phyloP scores from a whole-genome alignment of 2,113 vertebrate genomes.

The Brachyistius frenatus region DNA sequence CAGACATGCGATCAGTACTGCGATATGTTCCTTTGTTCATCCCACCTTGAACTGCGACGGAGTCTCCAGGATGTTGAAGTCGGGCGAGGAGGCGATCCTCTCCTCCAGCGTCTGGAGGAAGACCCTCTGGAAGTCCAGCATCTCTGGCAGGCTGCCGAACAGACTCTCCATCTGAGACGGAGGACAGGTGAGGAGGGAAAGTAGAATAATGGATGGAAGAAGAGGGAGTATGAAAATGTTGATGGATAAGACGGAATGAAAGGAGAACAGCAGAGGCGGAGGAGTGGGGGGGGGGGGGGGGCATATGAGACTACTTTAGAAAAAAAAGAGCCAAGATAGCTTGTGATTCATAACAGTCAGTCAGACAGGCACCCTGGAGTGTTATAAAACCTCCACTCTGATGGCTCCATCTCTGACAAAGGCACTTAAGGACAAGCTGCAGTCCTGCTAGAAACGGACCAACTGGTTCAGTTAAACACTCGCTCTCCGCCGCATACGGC shows the following conservation, averaged over 20 bases:
- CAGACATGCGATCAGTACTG: conserved; percentile 29
- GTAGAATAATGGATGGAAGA: neutral
- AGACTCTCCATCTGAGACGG: conserved; percentile 94
- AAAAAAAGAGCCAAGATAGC: conserved; percentile 22
- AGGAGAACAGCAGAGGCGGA: conserved; percentile 1
- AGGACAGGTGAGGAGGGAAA: neutral
- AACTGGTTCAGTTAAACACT: neutral
- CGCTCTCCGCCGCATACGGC: neutral
- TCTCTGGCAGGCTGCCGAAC: conserved; percentile 96
- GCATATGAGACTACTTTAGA: conserved; percentile 20
- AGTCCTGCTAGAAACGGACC: conserved; percentile 4
- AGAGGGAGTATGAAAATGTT: neutral
- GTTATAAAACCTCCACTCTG: conserved; percentile 53
- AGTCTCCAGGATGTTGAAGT: conserved; percentile 92
- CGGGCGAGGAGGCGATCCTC: conserved; percentile 90
- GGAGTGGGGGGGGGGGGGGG: conserved; percentile 5
- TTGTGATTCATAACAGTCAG: conserved; percentile 68
- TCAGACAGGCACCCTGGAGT: conserved; percentile 40
- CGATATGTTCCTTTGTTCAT: neutral
- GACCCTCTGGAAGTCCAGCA: conserved; percentile 97
- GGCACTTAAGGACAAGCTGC: conserved; percentile 59
- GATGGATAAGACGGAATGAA: conserved; percentile 29
- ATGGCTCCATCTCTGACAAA: conserved; percentile 64
- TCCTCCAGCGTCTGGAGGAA: conserved; percentile 97
- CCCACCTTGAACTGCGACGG: conserved; percentile 94